Percentiles rank a stretch among this genome's conserved stretches.
Evolutionary conservation across 2,113 vertebrate species (phyloP).

Genomic region (Numenius arquata): DNA sequence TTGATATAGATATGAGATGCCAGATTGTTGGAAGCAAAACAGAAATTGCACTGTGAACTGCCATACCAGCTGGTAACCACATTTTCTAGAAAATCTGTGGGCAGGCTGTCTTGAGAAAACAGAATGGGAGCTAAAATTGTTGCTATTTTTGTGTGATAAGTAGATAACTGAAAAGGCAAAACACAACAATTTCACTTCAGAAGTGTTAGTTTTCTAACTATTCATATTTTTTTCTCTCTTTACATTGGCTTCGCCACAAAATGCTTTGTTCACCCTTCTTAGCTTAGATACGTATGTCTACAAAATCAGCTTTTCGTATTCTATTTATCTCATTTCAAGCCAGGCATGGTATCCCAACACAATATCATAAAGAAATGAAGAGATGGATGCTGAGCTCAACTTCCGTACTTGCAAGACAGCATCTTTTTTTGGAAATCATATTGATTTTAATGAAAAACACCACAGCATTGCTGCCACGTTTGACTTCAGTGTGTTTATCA

Average conservation of each 20-base stretch:
- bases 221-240: background rate
- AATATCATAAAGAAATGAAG: background rate
- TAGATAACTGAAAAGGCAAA: slow-evolving; percentile 59
- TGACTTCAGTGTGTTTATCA: background rate
- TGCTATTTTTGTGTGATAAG: slow-evolving; percentile 56
- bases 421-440: slow-evolving; percentile 35
- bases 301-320: background rate
- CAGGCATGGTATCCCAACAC: background rate
- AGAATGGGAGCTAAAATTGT: slow-evolving; percentile 60
- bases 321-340: background rate
- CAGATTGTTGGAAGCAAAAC: slow-evolving; percentile 68
- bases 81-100: slow-evolving; percentile 67
- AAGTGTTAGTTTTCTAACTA: slow-evolving; percentile 36
- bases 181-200: slow-evolving; percentile 37
- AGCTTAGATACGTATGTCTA: background rate
- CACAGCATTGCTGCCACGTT: background rate
- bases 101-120: slow-evolving; percentile 64
- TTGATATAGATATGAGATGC: slow-evolving; percentile 55
- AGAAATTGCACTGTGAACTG: slow-evolving; percentile 64
- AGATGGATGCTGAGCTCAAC: slow-evolving; percentile 18
- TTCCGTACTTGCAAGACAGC: slow-evolving; percentile 44
- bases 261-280: background rate
- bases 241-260: slow-evolving; percentile 12
- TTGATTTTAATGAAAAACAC: background rate
- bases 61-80: slow-evolving; percentile 64